phyloP scores from a whole-genome alignment of 2,888 invertebrate species.

The Colostygia pectinataria region DNA sequence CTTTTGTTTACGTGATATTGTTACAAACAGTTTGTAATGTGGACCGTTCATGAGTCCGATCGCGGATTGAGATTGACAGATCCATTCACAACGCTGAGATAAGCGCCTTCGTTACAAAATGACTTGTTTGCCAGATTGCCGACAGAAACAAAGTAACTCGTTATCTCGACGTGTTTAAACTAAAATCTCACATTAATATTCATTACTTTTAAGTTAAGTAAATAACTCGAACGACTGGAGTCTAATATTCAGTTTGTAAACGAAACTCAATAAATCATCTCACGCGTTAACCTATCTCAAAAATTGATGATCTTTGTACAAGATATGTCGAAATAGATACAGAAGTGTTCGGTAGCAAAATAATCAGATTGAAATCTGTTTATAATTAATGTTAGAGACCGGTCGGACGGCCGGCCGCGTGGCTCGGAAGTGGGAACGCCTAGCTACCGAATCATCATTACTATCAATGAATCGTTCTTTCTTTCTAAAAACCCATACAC shows the following conservation, averaged over 20 bases:
- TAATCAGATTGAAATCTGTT: constrained; percentile 73
- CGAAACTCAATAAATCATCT: constrained; percentile 64
- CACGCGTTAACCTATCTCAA: constrained; percentile 62
- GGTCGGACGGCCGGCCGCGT: constrained; percentile 59
- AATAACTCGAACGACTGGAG: constrained; percentile 36
- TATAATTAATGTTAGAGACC: constrained; percentile 75
- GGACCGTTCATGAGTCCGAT: constrained; percentile 45
- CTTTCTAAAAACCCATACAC: constrained; percentile 57
- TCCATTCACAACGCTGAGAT: constrained; percentile 56
- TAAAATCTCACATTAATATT: constrained; percentile 37
- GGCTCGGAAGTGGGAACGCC: constrained; percentile 66
- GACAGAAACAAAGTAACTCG: constrained; percentile 23
- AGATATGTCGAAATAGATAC: constrained; percentile 63
- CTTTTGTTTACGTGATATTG: constrained; percentile 49
- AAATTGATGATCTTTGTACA: constrained; percentile 62
- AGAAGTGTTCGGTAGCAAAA: constrained; percentile 69
- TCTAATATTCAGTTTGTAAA: constrained; percentile 53
- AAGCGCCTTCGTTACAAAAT: constrained; percentile 46
- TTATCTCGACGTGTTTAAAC: constrained; percentile 38
- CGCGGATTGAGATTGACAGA: constrained; percentile 63
- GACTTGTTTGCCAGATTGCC: constrained; percentile 38
- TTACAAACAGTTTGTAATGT: constrained; percentile 45
- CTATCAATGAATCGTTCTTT: constrained; percentile 78
- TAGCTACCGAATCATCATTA: constrained; percentile 65
- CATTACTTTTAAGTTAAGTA: constrained; percentile 22